Base-by-base conservation (phyloP, 2,113 vertebrate genomes). In the Parotia lawesii region DNA sequence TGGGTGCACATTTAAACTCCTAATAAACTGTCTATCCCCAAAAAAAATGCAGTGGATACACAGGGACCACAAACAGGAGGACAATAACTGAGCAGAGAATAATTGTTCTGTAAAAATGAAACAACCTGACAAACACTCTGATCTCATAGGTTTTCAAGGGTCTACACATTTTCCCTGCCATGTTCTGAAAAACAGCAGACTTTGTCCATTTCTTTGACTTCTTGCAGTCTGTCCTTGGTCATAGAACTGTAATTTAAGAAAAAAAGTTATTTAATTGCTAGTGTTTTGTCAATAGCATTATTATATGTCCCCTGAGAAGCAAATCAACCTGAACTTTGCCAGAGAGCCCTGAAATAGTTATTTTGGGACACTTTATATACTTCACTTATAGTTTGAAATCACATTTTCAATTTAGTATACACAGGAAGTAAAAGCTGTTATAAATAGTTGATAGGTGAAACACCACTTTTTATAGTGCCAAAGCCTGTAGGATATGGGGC, bases 381-480 rank as follows among this genome's bases (percentile, higher is more conserved):
- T 93, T 82, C 47, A 47, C 61, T 79, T 56, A 73, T 6, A 84
- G 80, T 94, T 85, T 89, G 70, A 96, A 97, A 96, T 95, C 66
- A 92, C 74, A 47, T 88, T 97, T 96, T 90, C 91, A 74, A 60
- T 92, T 95, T 90, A 67, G 66, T 94, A 75, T 56, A 91, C 64
- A 29, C 60, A 95, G 84, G 90, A 96, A 95, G 48, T 60, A 83
- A 96, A 97, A 93, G 40, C 24, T 73, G 47, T 95, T 97, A 97
- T 91, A 96, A 97, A 95, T 48, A 97, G 96, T 65, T 81, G 65
- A 74, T 51, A 90, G 75, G 91, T 95, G 61, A 93, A 90, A 92
- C 92, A 90, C 64, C 62, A 72, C 80, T 94, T 90, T 89, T 89
- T 71, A 76, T 19, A 60, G 20, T 82, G 53, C 85, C 85, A 83